Evolutionary conservation across 2,888 invertebrate species (phyloP).

Genomic region (Drosophila limbata): DNA sequence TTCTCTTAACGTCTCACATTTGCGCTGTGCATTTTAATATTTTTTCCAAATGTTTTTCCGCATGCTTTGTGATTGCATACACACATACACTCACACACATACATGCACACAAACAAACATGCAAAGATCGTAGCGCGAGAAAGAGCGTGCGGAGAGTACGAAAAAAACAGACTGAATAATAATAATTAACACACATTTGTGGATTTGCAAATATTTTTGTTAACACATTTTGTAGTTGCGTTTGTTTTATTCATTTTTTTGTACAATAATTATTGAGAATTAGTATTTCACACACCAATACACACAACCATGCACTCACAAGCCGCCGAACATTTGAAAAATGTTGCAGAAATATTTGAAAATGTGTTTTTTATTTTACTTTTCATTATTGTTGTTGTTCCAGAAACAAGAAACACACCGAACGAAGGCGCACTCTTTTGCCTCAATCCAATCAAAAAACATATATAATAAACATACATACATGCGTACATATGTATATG

Average conservation of each 20-base stretch:
- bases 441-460: constrained; percentile 68
- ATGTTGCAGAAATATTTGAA: constrained; percentile 48
- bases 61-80: constrained; percentile 52
- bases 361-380: constrained; percentile 28
- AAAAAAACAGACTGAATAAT: constrained; percentile 41
- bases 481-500: constrained; percentile 20
- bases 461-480: constrained; percentile 68
- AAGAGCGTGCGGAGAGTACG: constrained; percentile 25
- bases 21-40: constrained; percentile 39
- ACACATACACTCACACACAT: constrained; percentile 19
- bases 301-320: constrained; percentile 30
- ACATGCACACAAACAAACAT: constrained; percentile 11
- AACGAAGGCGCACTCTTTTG: constrained; percentile 55
- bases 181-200: constrained; percentile 67
- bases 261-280: constrained; percentile 45
- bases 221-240: constrained; percentile 52
- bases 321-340: constrained; percentile 37
- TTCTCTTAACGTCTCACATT: constrained; percentile 12
- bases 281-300: constrained; percentile 37
- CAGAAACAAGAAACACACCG: constrained; percentile 58
- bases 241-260: constrained; percentile 31
- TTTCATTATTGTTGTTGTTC: constrained; percentile 30
- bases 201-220: constrained; percentile 55
- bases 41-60: constrained; percentile 52
- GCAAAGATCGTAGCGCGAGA: constrained; percentile 38